phyloP scores from a whole-genome alignment of 2,113 vertebrate species.

The Labrus mixtus region DNA sequence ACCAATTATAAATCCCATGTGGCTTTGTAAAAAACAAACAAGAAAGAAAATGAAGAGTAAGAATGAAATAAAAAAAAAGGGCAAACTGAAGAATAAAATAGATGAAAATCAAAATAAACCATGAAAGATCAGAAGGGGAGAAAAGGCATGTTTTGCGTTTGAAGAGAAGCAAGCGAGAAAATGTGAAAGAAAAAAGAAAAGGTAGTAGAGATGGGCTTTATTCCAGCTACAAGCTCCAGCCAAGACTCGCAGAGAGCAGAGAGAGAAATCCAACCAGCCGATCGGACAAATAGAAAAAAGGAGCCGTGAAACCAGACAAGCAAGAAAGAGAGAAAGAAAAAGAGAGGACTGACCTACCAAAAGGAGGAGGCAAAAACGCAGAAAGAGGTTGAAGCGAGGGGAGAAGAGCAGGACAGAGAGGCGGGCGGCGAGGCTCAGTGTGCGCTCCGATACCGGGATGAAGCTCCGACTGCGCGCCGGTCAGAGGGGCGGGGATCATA shows the following conservation, averaged over 20 bases:
- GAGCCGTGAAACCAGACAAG: too few species aligned
- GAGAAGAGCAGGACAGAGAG: conserved; percentile 2
- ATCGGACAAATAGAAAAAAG: neutral
- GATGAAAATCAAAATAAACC: conserved; percentile 22
- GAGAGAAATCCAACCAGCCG: conserved; percentile 31
- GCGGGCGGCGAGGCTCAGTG: conserved; percentile 8
- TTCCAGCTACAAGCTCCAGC: conserved; percentile 36
- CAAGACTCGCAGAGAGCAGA: conserved; percentile 16
- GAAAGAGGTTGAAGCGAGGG: conserved; percentile 14
- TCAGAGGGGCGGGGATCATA: conserved; percentile 10
- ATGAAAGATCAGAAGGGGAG: neutral
- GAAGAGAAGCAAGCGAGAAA: conserved; percentile 21
- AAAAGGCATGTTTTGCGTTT: neutral
- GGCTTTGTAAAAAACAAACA: neutral
- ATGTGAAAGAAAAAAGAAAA: conserved; percentile 21
- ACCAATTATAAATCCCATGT: conserved; percentile 12
- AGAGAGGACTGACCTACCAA: conserved; percentile 47
- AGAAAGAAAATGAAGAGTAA: neutral
- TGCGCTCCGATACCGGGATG: conserved; percentile 30
- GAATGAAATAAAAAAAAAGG: neutral
- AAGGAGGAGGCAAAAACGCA: conserved; percentile 37
- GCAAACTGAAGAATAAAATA: conserved; percentile 16
- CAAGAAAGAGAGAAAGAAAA: neutral
- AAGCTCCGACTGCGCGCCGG: conserved; percentile 46
- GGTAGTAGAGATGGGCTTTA: conserved; percentile 2